These are phyloP conservation scores for Oscheius myriophilus DNA, from an alignment of 2,888 invertebrate species.

Conservation along the genomic window DNA sequence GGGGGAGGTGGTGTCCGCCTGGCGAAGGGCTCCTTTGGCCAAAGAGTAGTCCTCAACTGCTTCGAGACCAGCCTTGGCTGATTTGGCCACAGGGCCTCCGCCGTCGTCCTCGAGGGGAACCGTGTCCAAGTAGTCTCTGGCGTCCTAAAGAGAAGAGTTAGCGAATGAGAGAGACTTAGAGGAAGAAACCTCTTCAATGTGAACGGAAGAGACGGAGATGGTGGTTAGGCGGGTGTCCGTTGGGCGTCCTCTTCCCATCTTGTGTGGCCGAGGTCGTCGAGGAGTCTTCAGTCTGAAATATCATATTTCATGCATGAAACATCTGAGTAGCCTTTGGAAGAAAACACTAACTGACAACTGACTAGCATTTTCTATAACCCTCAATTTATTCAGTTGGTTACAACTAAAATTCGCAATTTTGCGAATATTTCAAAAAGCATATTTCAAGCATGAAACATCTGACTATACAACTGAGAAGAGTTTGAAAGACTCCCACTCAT, in stretches of 20 bases:
- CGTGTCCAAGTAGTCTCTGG: slow-evolving; percentile 25
- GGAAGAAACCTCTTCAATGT: slow-evolving; percentile 10
- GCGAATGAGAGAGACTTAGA: not conserved
- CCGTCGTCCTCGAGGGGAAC: slow-evolving; percentile 28
- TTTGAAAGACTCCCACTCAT: no score
- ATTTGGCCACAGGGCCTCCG: slow-evolving; percentile 20
- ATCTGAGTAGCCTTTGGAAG: no score
- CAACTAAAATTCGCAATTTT: no score
- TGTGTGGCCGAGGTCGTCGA: slow-evolving; percentile 35
- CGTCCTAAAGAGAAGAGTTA: slow-evolving; percentile 12
- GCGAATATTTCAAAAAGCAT: no score
- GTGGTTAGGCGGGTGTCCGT: slow-evolving; percentile 16
- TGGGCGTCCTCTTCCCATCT: slow-evolving; percentile 33
- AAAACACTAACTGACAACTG: no score
- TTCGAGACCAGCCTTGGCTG: slow-evolving; percentile 32
- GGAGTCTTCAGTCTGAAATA: slow-evolving; percentile 38
- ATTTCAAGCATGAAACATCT: no score
- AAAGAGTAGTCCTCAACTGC: slow-evolving; percentile 39
- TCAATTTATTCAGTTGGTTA: no score
- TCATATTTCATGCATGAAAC: no score
- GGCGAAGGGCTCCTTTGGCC: slow-evolving; percentile 35
- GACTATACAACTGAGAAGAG: no score
- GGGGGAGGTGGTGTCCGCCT: slow-evolving; percentile 45
- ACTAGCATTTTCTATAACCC: no score
- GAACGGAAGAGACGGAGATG: slow-evolving; percentile 21